Conservation (phyloP, 2,888 invertebrate genomes). For the Drosophila subsilvestris region DNA sequence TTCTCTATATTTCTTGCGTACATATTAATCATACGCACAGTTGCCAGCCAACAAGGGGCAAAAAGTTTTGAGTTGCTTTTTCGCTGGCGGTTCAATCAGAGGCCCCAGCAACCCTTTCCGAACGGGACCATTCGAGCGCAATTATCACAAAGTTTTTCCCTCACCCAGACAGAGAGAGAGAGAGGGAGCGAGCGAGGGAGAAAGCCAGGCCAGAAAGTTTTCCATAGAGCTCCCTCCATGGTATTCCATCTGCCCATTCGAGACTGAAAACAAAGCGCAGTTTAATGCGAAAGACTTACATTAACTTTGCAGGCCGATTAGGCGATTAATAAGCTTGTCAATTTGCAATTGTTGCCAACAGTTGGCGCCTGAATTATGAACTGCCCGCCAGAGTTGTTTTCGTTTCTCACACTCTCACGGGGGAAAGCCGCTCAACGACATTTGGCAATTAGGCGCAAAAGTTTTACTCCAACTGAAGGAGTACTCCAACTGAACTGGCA, state of each 20-base stretch:
- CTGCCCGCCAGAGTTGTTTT: constrained; percentile 49
- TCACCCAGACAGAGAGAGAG: constrained; percentile 11
- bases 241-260: not conserved
- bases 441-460: constrained; percentile 65
- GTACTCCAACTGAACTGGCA: no score
- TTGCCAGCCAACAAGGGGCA: constrained; percentile 35
- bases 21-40: constrained; percentile 55
- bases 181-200: no score
- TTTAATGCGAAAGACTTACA: constrained; percentile 73
- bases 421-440: constrained; percentile 58
- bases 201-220: constrained; percentile 57
- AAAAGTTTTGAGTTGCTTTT: constrained; percentile 43
- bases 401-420: constrained; percentile 48
- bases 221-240: not conserved
- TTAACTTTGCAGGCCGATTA: constrained; percentile 77
- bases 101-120: constrained; percentile 62
- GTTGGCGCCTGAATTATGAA: constrained; percentile 72
- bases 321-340: constrained; percentile 79
- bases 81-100: constrained; percentile 39
- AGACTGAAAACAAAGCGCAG: constrained; percentile 50
- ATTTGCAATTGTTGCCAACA: constrained; percentile 73
- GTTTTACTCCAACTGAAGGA: constrained; percentile 17
- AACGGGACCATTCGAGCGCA: constrained; percentile 63
- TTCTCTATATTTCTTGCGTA: constrained; percentile 26
- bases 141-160: constrained; percentile 73